Percentiles rank a stretch among this genome's conserved stretches.
Evolutionary conservation across 1,140 invertebrate genomes (phyloP).

Genomic region (Eriosoma lanigerum): DNA sequence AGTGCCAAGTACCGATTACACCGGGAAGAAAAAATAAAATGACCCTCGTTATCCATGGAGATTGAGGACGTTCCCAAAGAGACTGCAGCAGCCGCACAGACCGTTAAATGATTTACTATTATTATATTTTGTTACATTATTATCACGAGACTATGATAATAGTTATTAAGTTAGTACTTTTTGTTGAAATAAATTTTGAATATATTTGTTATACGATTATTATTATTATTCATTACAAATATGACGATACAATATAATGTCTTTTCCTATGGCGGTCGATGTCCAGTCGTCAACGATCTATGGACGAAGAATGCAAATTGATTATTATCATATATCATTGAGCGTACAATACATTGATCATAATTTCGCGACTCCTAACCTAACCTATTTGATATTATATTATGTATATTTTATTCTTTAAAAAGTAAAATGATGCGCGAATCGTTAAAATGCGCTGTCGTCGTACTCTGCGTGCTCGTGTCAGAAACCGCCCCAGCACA

Average conservation of each 20-base stretch:
- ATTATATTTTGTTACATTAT: constrained; percentile 18
- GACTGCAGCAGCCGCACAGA: neutral
- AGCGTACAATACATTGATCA: too few species aligned
- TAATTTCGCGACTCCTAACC: too few species aligned
- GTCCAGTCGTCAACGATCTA: too few species aligned
- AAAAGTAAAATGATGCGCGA: neutral
- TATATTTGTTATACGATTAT: neutral
- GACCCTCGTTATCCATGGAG: neutral
- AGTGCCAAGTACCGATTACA: constrained; percentile 28
- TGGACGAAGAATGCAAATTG: too few species aligned
- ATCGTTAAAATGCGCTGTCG: neutral
- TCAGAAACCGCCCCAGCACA: neutral
- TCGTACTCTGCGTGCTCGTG: neutral
- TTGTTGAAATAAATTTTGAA: neutral
- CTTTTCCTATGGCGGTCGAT: too few species aligned
- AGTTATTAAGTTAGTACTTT: too few species aligned
- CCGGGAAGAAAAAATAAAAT: constrained; percentile 26
- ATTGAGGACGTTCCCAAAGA: neutral
- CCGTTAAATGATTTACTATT: neutral
- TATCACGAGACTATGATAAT: neutral
- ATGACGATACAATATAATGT: too few species aligned
- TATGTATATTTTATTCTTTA: too few species aligned
- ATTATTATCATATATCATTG: too few species aligned
- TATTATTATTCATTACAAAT: too few species aligned
- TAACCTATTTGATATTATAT: too few species aligned